Base-by-base conservation (phyloP, 1,140 invertebrate species). In the Plectrocnemia conspersa region DNA sequence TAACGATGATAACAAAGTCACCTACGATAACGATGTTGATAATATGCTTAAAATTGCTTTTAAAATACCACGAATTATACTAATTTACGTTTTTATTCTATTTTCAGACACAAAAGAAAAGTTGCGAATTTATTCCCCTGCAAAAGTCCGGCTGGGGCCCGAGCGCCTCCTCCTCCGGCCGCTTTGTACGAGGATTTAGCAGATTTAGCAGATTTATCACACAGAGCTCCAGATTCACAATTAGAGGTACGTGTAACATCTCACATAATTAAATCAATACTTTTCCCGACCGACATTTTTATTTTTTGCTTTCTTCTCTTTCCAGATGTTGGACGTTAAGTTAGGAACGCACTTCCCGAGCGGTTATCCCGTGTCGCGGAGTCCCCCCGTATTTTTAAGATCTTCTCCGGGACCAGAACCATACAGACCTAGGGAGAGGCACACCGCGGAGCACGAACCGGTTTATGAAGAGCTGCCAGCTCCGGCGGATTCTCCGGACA, bases 381-480 rank as follows among this genome's bases (percentile, higher is more conserved):
- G 59, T 44, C 55, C 59, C 3, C 59, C 59, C 3, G 38, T 61
- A 1, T 61, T 61, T 16, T 42, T 61, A 21, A 49, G 59, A 3
- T 32, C 59, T 0, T 61, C 59, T 15, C 59, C 59, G 9, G 59
- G 59, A 0, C 59, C 59, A 18, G 59, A 61, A 29, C 59, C 59
- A 9, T 61, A 61, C 52, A 16, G 59, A 19, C 59, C 59, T 10
- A 35, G 59, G 3, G 59, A 61, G 23, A 73, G 72, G 36, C 70
- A 67, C 7, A 65, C 65, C 1, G 70, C 41, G 52, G 66, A 0
- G 40, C 70, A 69, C 22, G 70, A 71, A 15, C 73, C 73, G 3
- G 64, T 76, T 3, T 76, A 76, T 52, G 74, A 76, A 62, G 74
- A 76, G 46, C 61, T 76, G 0, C 73, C 72, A 1, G 70, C 72